These are phyloP conservation scores for Agrochola litura DNA, from an alignment of 2,888 invertebrate genomes.

Conservation along the genomic window DNA sequence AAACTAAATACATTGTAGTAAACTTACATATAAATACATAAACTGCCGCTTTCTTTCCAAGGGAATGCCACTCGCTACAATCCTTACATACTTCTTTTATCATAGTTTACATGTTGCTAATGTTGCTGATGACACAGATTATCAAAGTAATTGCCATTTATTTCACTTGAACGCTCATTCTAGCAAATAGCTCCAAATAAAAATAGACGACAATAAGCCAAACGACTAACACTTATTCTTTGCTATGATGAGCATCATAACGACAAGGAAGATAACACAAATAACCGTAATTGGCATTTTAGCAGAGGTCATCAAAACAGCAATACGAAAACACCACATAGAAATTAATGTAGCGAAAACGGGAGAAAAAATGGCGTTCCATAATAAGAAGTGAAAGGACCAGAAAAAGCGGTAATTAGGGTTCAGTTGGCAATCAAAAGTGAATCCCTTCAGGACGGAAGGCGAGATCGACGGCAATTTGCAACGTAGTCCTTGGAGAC, in stretches of 20 bases:
- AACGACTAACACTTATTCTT: constrained; percentile 15
- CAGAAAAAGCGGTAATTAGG: constrained; percentile 76
- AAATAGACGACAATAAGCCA: constrained; percentile 23
- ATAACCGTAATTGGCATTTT: constrained; percentile 39
- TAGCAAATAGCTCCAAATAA: constrained; percentile 4
- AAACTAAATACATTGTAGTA: no score
- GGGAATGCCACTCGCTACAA: not conserved
- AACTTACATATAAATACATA: not conserved
- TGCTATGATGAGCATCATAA: constrained; percentile 28
- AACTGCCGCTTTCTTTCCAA: not conserved
- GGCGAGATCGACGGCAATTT: constrained; percentile 69
- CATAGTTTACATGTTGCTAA: not conserved
- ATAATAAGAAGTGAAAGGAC: constrained; percentile 61
- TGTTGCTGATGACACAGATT: not conserved
- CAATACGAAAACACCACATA: constrained; percentile 47
- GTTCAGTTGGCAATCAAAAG: constrained; percentile 76
- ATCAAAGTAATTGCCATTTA: constrained; percentile 2
- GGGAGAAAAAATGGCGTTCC: constrained; percentile 52
- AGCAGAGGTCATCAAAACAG: constrained; percentile 31
- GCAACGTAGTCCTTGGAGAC: constrained; percentile 65
- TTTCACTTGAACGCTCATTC: constrained; percentile 13
- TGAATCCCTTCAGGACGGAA: constrained; percentile 74
- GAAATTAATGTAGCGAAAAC: constrained; percentile 58
- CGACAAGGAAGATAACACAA: constrained; percentile 22
- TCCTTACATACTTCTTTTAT: not conserved